These are phyloP conservation scores for Papilio demoleus DNA, from an alignment of 2,888 invertebrate genomes.

Conservation along the genomic window DNA sequence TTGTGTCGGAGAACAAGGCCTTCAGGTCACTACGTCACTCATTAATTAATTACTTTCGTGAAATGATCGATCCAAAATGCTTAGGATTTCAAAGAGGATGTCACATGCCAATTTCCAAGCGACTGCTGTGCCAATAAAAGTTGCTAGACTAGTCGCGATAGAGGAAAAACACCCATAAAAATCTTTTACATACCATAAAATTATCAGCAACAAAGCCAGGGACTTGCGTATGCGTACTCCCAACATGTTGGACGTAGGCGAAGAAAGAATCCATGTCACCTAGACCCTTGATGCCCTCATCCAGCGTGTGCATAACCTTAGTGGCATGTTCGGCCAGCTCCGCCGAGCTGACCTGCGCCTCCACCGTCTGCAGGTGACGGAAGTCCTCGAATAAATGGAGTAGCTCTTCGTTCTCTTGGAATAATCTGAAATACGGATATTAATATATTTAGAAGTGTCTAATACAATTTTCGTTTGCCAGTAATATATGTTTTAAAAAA, in stretches of 20 bases:
- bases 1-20: too few species aligned
- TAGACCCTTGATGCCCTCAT: slow-evolving; percentile 93
- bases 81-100: too few species aligned
- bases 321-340: slow-evolving; percentile 94
- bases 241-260: slow-evolving; percentile 90
- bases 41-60: too few species aligned
- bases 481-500: too few species aligned
- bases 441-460: not conserved
- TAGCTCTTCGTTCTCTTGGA: slow-evolving; percentile 92
- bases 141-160: not conserved
- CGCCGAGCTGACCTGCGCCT: slow-evolving; percentile 89
- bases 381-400: slow-evolving; percentile 91
- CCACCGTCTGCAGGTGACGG: slow-evolving; percentile 88
- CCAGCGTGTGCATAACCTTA: slow-evolving; percentile 93
- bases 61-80: too few species aligned
- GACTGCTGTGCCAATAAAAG: not conserved
- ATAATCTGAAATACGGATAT: slow-evolving; percentile 84
- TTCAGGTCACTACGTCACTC: too few species aligned
- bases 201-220: slow-evolving; percentile 92
- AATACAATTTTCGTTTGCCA: too few species aligned
- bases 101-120: too few species aligned
- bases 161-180: not conserved
- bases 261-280: slow-evolving; percentile 92
- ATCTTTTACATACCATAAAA: slow-evolving; percentile 88
- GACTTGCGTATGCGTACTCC: slow-evolving; percentile 91